Conservation (phyloP, 2,113 vertebrate genomes). For the Atrichornis clamosus region DNA sequence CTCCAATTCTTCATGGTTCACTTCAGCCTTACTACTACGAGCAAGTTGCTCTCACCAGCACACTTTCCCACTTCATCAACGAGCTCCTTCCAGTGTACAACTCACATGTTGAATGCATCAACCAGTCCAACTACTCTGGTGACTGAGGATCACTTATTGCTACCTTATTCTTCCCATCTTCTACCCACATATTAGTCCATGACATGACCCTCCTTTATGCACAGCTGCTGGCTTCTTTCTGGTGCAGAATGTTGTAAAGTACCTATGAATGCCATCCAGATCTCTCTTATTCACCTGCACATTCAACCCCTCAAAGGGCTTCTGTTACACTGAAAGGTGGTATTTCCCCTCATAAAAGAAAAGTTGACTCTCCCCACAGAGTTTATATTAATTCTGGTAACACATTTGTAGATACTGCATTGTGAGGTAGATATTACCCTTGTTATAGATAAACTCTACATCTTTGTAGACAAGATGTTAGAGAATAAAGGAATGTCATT, state of each 20-base stretch:
- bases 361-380: neutral
- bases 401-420: fast-evolving
- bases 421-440: neutral
- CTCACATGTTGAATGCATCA: neutral
- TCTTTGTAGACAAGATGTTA: neutral
- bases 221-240: neutral
- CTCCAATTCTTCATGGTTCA: neutral
- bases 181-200: neutral
- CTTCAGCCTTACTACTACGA: neutral
- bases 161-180: neutral
- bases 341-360: neutral
- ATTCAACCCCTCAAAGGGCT: neutral
- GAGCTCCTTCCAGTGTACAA: neutral
- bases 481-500: neutral
- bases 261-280: neutral
- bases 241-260: neutral
- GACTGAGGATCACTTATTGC: neutral
- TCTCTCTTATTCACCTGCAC: neutral
- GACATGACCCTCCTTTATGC: neutral
- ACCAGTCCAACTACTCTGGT: neutral
- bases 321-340: neutral
- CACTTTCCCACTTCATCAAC: neutral
- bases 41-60: neutral
- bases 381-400: neutral
- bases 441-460: neutral